Base-by-base conservation (phyloP, 1,140 invertebrate species). In the Orussus abietinus region DNA sequence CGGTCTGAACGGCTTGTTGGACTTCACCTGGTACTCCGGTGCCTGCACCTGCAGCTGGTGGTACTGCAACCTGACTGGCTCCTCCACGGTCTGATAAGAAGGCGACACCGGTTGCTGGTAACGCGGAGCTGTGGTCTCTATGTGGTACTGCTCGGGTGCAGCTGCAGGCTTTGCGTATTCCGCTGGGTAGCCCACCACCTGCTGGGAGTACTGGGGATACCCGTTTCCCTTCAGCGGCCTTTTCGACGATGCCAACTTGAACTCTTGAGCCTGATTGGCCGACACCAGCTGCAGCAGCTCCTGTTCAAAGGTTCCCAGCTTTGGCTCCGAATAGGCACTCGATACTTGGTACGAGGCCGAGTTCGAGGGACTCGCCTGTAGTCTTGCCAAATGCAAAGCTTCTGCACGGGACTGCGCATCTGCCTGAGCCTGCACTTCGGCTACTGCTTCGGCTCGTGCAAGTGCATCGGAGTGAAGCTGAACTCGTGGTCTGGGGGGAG, bases 201-300 rank as follows among this genome's bases (percentile, higher is more conserved):
- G 55, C 17, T 62, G 55, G 0, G 57, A 38, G 12, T 58, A 63
- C 18, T 57, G 53, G 0, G 51, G 42, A 26, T 65, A 57, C n/a
- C 28, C 45, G 50, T 14, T 60, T n/a, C 54, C 38, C n/a, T 34
- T 35, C 7, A 42, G 10, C 7, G 36, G 48, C 38, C 47, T 46
- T 18, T 48, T 55, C 0, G 59, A 38, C 11, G 59, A 55, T 1
- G 57, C 34, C 3, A 66, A 28, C 22, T 69, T 69, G 25, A 68
- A 70, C 25, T 70, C 67, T 34, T 69, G 66, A 0, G 67, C 67
- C 29, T 70, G 67, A 40, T 70, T 70, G 0, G 67, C 67, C 1
- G 54, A 62, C 4, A 70, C 66, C 1, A 70, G 14, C 36, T 70
- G 67, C 9, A 67, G 38, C 10, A 69, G 32, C 25, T 70, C 67